A percentile compares a stretch with the other conserved stretches of the same genome.
phyloP scores from a whole-genome alignment of 2,113 vertebrate species.

The Lophotis ruficrista region DNA sequence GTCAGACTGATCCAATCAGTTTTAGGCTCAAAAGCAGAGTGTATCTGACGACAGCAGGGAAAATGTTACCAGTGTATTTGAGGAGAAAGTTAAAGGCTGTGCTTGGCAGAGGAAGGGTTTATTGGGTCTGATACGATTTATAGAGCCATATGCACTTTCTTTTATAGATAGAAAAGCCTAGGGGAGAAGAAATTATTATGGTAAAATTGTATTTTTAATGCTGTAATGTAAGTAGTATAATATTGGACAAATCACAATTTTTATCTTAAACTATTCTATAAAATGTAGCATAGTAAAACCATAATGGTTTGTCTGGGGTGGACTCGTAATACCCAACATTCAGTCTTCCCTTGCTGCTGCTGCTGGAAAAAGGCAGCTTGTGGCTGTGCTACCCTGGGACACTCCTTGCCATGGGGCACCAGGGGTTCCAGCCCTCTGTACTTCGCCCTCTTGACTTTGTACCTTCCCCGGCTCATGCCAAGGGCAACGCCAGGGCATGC shows the following conservation, averaged over 20 bases:
- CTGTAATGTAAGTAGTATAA: slow-evolving; percentile 3
- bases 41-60: neutral
- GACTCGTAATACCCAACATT: neutral
- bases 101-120: slow-evolving; percentile 20
- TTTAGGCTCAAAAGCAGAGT: neutral
- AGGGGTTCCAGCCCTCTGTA: accelerated
- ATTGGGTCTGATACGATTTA: slow-evolving; percentile 63
- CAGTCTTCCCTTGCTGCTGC: neutral
- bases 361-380: neutral
- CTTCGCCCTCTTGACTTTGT: neutral
- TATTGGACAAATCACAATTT: slow-evolving; percentile 40
- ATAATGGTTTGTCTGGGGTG: neutral
- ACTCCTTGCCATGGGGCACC: accelerated
- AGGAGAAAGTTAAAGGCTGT: slow-evolving; percentile 23
- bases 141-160: slow-evolving; percentile 45
- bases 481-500: accelerated
- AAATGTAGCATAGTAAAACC: slow-evolving; percentile 11
- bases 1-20: neutral
- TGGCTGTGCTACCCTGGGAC: neutral
- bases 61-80: slow-evolving; percentile 2
- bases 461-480: accelerated
- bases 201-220: slow-evolving; percentile 52
- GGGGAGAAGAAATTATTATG: slow-evolving; percentile 14
- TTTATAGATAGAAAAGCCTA: slow-evolving; percentile 44
- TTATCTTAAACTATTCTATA: slow-evolving; percentile 21